A percentile compares a stretch with the other conserved stretches of the same genome.
Evolutionary conservation across 2,797 vertebrate species (phyloP).

Genomic region (Micropoecilia bifurca): DNA sequence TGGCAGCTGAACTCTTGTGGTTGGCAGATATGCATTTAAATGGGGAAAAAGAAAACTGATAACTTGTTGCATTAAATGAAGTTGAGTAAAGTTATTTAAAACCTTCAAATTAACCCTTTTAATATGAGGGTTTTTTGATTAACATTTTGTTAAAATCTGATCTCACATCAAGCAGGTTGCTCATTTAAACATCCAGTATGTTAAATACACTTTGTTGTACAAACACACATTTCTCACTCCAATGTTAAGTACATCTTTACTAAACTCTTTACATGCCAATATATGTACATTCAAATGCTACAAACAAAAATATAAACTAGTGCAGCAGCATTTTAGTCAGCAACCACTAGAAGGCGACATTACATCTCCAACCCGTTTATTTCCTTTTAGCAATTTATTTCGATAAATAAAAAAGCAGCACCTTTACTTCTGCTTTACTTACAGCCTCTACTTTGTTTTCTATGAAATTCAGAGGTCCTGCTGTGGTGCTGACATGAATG

Average conservation of each 20-base stretch:
- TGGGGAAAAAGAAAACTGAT: background rate
- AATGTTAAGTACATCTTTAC: slow-evolving; percentile 20
- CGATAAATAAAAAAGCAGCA: background rate
- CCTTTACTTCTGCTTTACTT: background rate
- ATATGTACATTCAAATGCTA: slow-evolving; percentile 2
- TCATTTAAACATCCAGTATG: background rate
- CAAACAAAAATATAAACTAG: background rate
- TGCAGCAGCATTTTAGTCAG: background rate
- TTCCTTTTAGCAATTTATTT: background rate
- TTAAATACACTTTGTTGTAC: background rate
- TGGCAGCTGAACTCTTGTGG: background rate
- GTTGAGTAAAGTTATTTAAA: background rate
- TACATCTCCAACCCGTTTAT: background rate
- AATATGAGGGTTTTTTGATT: background rate
- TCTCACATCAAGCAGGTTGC: background rate
- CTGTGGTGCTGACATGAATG: background rate
- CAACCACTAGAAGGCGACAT: slow-evolving; percentile 1
- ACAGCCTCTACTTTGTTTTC: background rate
- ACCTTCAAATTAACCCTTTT: background rate
- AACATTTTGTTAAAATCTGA: background rate
- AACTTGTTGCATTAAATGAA: background rate
- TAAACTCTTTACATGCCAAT: background rate
- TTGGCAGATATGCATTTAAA: background rate
- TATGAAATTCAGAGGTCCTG: background rate
- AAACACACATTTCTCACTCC: background rate